Conservation (phyloP, 2,113 vertebrate genomes). For the Ictalurus punctatus region DNA sequence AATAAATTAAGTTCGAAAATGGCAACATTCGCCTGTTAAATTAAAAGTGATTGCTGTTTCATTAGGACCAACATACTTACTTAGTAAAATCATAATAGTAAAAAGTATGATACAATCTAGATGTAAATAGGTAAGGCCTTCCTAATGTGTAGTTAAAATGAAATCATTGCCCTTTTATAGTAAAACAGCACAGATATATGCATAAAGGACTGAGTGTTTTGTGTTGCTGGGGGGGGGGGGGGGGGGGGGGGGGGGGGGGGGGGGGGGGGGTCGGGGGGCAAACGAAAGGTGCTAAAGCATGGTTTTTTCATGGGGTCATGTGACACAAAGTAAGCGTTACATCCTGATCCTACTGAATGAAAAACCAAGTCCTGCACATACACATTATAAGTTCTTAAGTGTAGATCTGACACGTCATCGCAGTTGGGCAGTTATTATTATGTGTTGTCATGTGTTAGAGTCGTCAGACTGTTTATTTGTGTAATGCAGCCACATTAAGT, state of each 20-base stretch:
- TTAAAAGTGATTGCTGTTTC: neutral
- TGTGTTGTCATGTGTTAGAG: neutral
- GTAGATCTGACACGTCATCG: neutral
- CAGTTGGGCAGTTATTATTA: slow-evolving; percentile 6
- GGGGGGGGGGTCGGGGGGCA: neutral
- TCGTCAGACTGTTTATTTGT: slow-evolving; percentile 9
- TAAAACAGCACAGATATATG: neutral
- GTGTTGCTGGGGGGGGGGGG: too few relatives aligned
- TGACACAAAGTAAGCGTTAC: neutral
- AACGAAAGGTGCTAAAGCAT: neutral
- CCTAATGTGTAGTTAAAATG: neutral
- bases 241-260: too few relatives aligned
- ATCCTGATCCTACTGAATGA: neutral
- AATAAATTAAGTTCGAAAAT: slow-evolving; percentile 12
- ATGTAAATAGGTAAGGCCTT: neutral
- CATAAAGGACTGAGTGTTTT: neutral
- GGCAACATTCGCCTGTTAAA: neutral
- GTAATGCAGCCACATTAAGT: neutral
- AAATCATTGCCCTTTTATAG: neutral
- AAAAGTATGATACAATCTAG: neutral
- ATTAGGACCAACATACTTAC: neutral
- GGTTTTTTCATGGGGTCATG: neutral
- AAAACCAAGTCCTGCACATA: neutral
- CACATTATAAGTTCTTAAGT: neutral
- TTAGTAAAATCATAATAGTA: neutral